Base-by-base conservation (phyloP, 2,113 vertebrate species). In the Silurus asotus region DNA sequence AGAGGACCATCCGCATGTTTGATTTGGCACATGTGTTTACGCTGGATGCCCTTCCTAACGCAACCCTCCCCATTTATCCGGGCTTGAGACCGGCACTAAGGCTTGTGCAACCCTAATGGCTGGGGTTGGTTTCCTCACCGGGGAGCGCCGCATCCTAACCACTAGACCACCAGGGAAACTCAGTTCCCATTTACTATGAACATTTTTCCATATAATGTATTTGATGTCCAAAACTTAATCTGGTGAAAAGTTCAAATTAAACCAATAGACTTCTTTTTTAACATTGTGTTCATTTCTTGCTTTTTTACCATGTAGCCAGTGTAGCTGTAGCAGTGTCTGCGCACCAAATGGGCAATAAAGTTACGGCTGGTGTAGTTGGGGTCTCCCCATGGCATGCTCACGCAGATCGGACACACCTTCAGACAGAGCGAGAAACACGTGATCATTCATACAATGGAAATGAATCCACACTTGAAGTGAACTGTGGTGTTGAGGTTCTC, bases 391-490 rank as follows among this genome's bases (percentile, higher is more conserved):
- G 95, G 95, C 91, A 96, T 94, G 89, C 93, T 92, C 53, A 92
- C 93, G 91, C 96, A 96, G 92, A 96, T 95, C 85, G 96, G 96
- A 93, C 96, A 96, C 59, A 96, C 94, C 96, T 96, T 90, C 84
- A 90, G 85, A 88, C 79, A 91, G 85, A 55, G n/a, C 23, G 15
- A 69, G 17, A 20, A 56, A 28, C n/a, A 37, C 1, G 55, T 25
- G 10, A 74, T 51, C 70, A 45, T 45, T 67, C 8, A 28, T 14
- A 67, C 67, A 17, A 14, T 19, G 5, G 8, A 51, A 13, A 51
- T 13, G 5, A 8, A 45, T 19, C 45, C 37, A 72, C 0, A 45
- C 14, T 23, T 15, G 2, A 17, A 48, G 4, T 11, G 13, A 45
- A 70, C 10, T 14, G 64, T 67, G n/a, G 25, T 28, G 25, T 72